Conservation (phyloP, 1,140 invertebrate genomes). For the Drosophila santomea region DNA sequence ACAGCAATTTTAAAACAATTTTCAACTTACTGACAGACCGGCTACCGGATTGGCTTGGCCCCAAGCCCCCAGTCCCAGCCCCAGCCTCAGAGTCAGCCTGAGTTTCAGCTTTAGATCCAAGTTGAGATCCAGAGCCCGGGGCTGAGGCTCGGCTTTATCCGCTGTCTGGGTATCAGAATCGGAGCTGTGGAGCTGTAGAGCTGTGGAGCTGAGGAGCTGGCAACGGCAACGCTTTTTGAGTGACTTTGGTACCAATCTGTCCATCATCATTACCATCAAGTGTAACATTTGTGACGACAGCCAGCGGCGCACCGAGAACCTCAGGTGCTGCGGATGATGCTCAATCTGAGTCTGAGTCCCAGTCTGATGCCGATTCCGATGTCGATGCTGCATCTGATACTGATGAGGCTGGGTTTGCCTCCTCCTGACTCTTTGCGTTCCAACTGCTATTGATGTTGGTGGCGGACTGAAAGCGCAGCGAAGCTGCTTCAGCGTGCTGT, state of each 20-base stretch:
- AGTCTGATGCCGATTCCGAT: conserved; percentile 24
- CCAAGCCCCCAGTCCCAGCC: conserved; percentile 20
- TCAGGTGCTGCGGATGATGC: conserved; percentile 50
- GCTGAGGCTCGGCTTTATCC: conserved; percentile 45
- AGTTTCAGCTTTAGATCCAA: neutral
- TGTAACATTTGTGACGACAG: conserved; percentile 83
- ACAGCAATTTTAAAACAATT: conserved; percentile 84
- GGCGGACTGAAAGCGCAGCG: conserved; percentile 39
- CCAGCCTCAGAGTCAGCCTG: neutral
- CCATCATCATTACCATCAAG: conserved; percentile 85
- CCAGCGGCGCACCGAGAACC: conserved; percentile 66
- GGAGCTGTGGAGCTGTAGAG: conserved; percentile 13
- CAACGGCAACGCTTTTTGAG: conserved; percentile 80
- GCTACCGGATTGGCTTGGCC: conserved; percentile 80
- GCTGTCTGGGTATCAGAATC: conserved; percentile 50
- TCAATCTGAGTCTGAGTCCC: conserved; percentile 22
- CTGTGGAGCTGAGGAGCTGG: conserved; percentile 19
- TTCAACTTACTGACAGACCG: conserved; percentile 83
- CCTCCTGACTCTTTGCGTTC: conserved; percentile 6
- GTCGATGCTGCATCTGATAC: conserved; percentile 15
- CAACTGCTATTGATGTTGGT: conserved; percentile 21
- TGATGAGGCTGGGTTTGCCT: conserved; percentile 5
- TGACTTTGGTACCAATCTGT: conserved; percentile 85
- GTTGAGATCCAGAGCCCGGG: conserved; percentile 23
- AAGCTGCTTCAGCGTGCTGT: conserved; percentile 73